These are phyloP conservation scores for Cynoglossus semilaevis DNA, from an alignment of 2,113 vertebrate genomes.

Conservation along the genomic window DNA sequence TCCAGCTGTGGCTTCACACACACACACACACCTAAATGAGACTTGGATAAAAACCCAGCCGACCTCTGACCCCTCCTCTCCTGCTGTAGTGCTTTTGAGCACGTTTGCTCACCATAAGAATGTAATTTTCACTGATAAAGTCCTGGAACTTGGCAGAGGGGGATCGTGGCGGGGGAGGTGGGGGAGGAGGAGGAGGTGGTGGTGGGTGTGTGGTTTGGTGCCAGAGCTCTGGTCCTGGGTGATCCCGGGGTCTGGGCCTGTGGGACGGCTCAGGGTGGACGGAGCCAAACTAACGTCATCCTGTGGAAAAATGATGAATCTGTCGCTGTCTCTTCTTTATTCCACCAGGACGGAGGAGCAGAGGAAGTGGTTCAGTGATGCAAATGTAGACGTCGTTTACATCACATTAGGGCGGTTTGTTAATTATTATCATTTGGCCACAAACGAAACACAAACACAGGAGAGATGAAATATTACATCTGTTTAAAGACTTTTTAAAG, in stretches of 20 bases:
- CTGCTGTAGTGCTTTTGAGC: constrained; percentile 65
- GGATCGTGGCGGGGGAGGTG: constrained; percentile 13
- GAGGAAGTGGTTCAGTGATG: constrained; percentile 63
- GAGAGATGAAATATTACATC: constrained; percentile 22
- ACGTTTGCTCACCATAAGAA: constrained; percentile 79
- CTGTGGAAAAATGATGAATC: constrained; percentile 76
- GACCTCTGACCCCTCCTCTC: constrained; percentile 62
- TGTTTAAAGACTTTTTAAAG: neutral
- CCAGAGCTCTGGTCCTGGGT: constrained; percentile 72
- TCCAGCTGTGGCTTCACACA: constrained; percentile 4
- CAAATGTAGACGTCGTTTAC: constrained; percentile 68
- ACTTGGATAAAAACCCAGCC: constrained; percentile 25
- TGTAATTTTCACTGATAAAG: constrained; percentile 78
- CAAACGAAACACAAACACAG: constrained; percentile 31
- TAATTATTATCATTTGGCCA: constrained; percentile 61
- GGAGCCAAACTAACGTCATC: constrained; percentile 79
- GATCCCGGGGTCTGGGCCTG: constrained; percentile 73
- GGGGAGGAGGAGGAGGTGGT: neutral
- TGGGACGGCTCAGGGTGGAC: constrained; percentile 70
- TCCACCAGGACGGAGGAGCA: constrained; percentile 55
- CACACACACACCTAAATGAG: constrained; percentile 6
- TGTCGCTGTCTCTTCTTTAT: constrained; percentile 66
- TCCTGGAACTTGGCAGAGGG: constrained; percentile 72
- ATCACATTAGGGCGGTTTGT: constrained; percentile 50
- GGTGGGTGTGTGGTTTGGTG: constrained; percentile 63